Evolutionary conservation across 2,113 vertebrate species (phyloP).

Genomic region (Pseudopodoces humilis): DNA sequence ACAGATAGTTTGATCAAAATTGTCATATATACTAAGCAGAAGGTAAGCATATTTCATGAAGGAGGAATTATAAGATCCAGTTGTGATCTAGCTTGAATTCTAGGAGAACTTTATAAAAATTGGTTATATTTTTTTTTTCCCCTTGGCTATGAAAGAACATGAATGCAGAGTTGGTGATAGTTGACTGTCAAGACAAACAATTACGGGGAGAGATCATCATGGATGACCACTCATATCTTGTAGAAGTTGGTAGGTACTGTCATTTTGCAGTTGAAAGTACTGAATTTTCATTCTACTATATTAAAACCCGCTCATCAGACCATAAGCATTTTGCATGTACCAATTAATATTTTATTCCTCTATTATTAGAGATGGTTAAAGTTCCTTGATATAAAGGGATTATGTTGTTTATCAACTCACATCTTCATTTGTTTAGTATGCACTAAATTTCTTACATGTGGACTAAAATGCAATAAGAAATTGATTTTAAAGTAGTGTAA

Average conservation of each 20-base stretch:
- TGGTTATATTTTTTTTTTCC: background rate
- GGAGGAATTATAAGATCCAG: background rate
- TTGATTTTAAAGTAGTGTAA: background rate
- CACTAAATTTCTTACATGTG: background rate
- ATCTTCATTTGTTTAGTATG: background rate
- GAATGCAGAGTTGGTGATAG: constrained; percentile 76
- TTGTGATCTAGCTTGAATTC: background rate
- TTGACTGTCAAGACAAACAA: constrained; percentile 77
- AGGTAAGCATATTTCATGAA: constrained; percentile 62
- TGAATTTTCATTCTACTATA: background rate
- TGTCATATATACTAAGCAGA: constrained; percentile 87
- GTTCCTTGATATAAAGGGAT: background rate
- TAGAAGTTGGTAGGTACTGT: constrained; percentile 83
- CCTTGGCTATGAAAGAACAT: constrained; percentile 68
- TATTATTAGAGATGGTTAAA: background rate
- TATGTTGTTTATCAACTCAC: background rate
- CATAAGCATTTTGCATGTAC: background rate
- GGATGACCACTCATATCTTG: constrained; percentile 85
- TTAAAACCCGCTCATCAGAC: background rate
- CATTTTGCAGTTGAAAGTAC: background rate
- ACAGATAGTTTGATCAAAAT: constrained; percentile 84
- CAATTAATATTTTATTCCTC: background rate
- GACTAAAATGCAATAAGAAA: background rate
- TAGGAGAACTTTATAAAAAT: background rate
- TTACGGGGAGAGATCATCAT: constrained; percentile 84